Percentiles rank a stretch among this genome's conserved stretches.
phyloP scores from a whole-genome alignment of 2,113 vertebrate genomes.

The Rutilus rutilus region DNA sequence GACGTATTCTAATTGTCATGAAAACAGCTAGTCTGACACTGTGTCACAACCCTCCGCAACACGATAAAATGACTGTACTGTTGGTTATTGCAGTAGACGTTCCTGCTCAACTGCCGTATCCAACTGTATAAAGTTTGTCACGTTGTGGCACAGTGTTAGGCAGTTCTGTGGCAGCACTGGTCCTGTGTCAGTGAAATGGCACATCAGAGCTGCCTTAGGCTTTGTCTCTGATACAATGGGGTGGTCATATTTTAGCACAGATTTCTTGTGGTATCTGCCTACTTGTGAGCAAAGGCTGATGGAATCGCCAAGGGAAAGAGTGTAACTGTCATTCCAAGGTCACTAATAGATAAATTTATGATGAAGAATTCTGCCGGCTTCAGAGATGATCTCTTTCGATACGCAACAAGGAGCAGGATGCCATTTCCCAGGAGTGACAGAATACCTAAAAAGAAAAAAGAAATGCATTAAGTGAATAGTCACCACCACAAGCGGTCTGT shows the following conservation, averaged over 20 bases:
- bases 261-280: conserved; percentile 22
- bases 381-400: conserved; percentile 79
- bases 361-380: conserved; percentile 88
- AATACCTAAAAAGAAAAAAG: conserved; percentile 64
- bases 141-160: conserved; percentile 1
- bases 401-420: conserved; percentile 81
- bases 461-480: background rate
- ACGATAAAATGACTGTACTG: background rate
- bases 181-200: background rate
- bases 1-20: background rate
- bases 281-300: conserved; percentile 85
- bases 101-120: background rate
- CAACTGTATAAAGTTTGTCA: background rate
- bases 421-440: conserved; percentile 82
- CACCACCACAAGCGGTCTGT: background rate
- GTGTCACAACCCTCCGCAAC: background rate
- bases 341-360: conserved; percentile 84
- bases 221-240: background rate
- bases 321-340: conserved; percentile 83
- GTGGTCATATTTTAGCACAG: background rate
- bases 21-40: background rate
- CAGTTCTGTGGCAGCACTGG: background rate
- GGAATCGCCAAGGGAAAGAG: conserved; percentile 84
- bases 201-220: background rate
- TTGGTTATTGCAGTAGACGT: background rate